Percentiles rank a stretch among this genome's conserved stretches.
These are phyloP conservation scores for Phaenicophaeus curvirostris DNA, from an alignment of 2,797 vertebrate genomes.

Conservation along the genomic window DNA sequence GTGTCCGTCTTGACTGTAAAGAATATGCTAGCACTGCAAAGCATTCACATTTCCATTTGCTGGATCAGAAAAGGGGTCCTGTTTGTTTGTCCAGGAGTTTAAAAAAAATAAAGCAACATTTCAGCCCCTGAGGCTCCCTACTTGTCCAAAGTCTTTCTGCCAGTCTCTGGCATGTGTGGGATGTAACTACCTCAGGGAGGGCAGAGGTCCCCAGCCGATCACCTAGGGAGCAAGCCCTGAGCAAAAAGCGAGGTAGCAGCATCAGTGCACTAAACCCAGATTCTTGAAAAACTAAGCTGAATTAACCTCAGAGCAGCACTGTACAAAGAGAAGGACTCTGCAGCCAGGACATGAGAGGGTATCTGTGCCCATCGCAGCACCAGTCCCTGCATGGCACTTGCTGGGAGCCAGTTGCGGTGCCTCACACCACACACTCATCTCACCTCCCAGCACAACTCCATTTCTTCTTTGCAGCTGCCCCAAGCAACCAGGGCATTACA, in stretches of 20 bases:
- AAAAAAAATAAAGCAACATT: not conserved
- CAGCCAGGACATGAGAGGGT: not conserved
- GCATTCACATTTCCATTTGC: not conserved
- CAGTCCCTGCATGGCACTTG: fast-evolving
- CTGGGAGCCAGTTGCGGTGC: not conserved
- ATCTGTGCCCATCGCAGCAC: not conserved
- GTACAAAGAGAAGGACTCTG: fast-evolving
- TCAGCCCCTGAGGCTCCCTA: not conserved
- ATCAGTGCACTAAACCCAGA: not conserved
- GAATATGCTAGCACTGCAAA: not conserved
- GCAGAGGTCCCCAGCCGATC: fast-evolving
- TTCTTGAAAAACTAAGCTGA: not conserved
- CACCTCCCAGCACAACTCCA: fast-evolving
- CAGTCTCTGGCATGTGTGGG: fast-evolving
- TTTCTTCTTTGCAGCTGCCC: not conserved
- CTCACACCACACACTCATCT: fast-evolving
- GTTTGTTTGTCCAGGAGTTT: not conserved
- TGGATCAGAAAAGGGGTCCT: not conserved
- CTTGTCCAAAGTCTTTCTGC: not conserved
- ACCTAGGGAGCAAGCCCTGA: not conserved
- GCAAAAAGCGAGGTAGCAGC: not conserved
- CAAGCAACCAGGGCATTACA: fast-evolving
- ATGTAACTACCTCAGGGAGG: not conserved
- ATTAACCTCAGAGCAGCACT: not conserved
- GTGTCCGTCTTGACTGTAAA: not conserved